Evolutionary conservation across 2,113 vertebrate species (phyloP).

Genomic region (Mus musculus): GRCm39 chr4:34356001-34356500

Average conservation of each 20-base stretch:
- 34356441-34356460: slow-evolving; percentile 1
- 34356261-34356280: background rate
- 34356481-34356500: background rate
- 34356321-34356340: background rate
- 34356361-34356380: slow-evolving; percentile 30
- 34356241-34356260: slow-evolving; percentile 3
- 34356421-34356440: background rate
- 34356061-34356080: background rate
- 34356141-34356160: background rate
- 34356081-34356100: background rate
- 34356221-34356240: background rate
- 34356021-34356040: background rate
- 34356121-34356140: slow-evolving; percentile 3
- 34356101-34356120: background rate
- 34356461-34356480: background rate
- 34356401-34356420: background rate
- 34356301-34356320: background rate
- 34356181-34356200: background rate
- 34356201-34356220: slow-evolving; percentile 11
- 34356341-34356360: background rate
- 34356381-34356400: background rate
- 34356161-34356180: slow-evolving; percentile 13
- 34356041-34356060: background rate
- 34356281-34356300: background rate
- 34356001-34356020: background rate